These are phyloP conservation scores for Morone chrysops DNA, from an alignment of 2,113 vertebrate genomes.

Conservation along the genomic window DNA sequence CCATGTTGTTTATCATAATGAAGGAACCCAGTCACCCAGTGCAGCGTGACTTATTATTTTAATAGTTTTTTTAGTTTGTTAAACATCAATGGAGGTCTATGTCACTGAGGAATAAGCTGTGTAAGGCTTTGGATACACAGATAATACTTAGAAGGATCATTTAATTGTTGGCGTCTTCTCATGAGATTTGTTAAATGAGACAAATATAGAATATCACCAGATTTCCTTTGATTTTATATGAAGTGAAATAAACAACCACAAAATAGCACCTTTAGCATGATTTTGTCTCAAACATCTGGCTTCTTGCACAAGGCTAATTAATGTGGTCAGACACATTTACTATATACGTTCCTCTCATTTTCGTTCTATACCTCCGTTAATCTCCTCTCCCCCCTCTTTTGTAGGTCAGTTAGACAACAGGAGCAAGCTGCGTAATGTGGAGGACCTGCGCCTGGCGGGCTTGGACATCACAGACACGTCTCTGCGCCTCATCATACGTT, in stretches of 20 bases:
- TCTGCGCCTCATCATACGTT: constrained; percentile 91
- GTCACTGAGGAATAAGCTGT: constrained; percentile 6
- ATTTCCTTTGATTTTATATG: background rate
- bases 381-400: background rate
- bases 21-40: constrained; percentile 1
- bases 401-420: constrained; percentile 96
- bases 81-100: background rate
- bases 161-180: background rate
- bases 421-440: constrained; percentile 93
- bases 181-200: too few species aligned
- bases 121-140: background rate
- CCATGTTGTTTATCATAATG: background rate
- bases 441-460: constrained; percentile 92
- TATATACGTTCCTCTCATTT: background rate
- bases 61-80: background rate
- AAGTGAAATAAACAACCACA: background rate
- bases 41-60: background rate
- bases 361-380: background rate
- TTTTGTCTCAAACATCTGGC: background rate
- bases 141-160: background rate
- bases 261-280: background rate
- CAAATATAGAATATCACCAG: background rate
- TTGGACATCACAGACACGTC: constrained; percentile 94
- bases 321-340: background rate
- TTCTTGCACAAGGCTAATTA: background rate